phyloP scores from a whole-genome alignment of 2,113 vertebrate species.

The Castor canadensis region DNA sequence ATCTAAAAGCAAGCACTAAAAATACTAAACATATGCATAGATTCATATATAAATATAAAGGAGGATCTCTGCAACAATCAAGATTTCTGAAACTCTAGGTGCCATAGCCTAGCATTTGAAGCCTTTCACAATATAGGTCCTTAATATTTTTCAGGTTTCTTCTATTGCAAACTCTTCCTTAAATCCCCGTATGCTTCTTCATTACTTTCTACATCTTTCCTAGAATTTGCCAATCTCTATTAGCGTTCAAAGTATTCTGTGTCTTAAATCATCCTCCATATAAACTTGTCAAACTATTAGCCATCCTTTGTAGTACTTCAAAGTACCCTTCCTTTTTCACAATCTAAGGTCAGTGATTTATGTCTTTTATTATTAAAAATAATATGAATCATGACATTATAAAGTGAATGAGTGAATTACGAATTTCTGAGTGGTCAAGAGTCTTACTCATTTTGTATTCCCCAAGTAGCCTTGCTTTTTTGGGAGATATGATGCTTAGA shows the following conservation, averaged over 20 bases:
- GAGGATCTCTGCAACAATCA: neutral
- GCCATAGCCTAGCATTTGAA: slow-evolving; percentile 26
- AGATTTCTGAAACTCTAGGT: neutral
- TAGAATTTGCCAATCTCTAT: neutral
- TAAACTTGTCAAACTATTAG: neutral
- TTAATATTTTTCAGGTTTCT: slow-evolving; percentile 27
- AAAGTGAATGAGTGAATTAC: neutral
- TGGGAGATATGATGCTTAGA: neutral
- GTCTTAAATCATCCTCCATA: neutral
- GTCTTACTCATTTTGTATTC: neutral
- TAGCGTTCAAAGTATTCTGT: neutral
- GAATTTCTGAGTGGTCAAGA: neutral
- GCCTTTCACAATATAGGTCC: neutral
- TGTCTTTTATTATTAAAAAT: slow-evolving; percentile 11
- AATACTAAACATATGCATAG: neutral
- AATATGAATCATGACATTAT: slow-evolving; percentile 21
- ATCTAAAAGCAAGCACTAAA: slow-evolving; percentile 23
- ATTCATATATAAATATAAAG: slow-evolving; percentile 40
- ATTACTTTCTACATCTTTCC: neutral
- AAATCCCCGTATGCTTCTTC: neutral
- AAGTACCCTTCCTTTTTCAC: neutral
- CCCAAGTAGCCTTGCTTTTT: neutral
- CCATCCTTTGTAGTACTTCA: slow-evolving; percentile 5
- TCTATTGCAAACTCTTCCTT: neutral
- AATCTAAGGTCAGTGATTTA: no score